Evolutionary conservation across 1,140 invertebrate genomes (phyloP), one percentile per base, ranked within the genome.

Genomic region (Atta colombica): DNA sequence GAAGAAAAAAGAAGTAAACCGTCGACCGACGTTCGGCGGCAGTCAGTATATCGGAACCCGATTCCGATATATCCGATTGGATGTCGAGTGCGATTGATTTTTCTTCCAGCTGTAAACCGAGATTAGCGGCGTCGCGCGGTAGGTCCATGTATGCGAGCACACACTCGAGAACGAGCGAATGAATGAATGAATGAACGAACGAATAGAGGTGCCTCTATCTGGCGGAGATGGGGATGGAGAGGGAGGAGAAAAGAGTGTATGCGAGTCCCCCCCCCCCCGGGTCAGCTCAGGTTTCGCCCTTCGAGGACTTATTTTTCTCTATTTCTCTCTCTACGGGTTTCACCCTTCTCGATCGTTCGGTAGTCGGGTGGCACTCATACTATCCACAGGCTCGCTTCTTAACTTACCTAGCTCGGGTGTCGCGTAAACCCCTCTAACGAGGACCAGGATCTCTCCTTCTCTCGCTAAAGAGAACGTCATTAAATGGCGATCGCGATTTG

Each of bases 51-150:
- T 82, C 80, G 55, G 55, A 82, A 82, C 25, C 39, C 39, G 60
- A 82, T 82, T 60, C 55, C 55, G 69, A 82, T 49, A 61, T 12
- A 61, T 12, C 28, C 78, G 66, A 87, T 86, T 87, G 84, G 31
- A 85, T 86, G 63, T 87, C 81, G 86, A 86, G 21, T 74, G 25
- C 55, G 55, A 85, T 87, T 61, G 86, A 87, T 87, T 87, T 87
- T 87, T 31, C 82, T 74, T 74, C 55, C 60, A 85, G 60, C 31
- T 81, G 63, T 87, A 87, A 87, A 87, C 86, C 69, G 86, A 86
- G 86, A 87, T 87, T 87, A 87, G 60, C 53, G 60, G 53, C 45
- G 82, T 74, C 86, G 86, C 80, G 86, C 86, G 86, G 81, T 87
- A 87, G 86, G 86, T 87, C 66, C 86, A 69, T 86, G 82, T 80